Percentiles rank a stretch among this genome's conserved stretches.
Conservation (phyloP, 1,140 invertebrate genomes). For the Drosophila pectinifera region DNA sequence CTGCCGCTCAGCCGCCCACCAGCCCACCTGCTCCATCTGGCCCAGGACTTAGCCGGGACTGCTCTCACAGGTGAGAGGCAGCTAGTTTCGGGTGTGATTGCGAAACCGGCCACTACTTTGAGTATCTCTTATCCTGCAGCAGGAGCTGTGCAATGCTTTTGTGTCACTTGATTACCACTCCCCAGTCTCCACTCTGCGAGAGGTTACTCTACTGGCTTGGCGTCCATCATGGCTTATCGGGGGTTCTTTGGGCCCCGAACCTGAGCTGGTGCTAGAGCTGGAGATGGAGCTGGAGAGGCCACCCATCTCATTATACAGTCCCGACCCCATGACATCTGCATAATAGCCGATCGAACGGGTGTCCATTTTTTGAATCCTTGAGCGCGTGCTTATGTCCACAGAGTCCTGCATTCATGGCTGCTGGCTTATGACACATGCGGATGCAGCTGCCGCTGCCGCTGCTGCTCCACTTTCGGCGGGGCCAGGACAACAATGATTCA, state of each 20-base stretch:
- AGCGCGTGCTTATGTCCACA: constrained; percentile 66
- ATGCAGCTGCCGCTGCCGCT: constrained; percentile 19
- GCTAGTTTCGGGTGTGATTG: constrained; percentile 61
- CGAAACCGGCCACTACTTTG: constrained; percentile 29
- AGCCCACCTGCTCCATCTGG: constrained; percentile 3
- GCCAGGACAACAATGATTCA: constrained; percentile 46
- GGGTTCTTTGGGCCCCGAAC: background rate
- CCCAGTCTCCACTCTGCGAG: background rate
- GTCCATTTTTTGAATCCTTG: constrained; percentile 74
- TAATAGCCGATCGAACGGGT: constrained; percentile 66
- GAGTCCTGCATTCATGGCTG: constrained; percentile 35
- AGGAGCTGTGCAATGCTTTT: constrained; percentile 27
- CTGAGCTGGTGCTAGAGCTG: background rate
- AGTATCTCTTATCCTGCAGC: constrained; percentile 31
- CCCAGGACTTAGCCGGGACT: constrained; percentile 48
- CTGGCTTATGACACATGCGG: constrained; percentile 60
- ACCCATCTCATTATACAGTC: constrained; percentile 45
- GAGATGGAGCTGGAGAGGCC: background rate
- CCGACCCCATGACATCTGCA: constrained; percentile 58
- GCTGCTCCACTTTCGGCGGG: constrained; percentile 38
- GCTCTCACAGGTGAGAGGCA: constrained; percentile 30
- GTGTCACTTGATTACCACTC: constrained; percentile 53
- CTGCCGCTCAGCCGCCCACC: constrained; percentile 39
- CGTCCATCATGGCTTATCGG: constrained; percentile 44
- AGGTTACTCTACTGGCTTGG: constrained; percentile 29